A percentile compares a stretch with the other conserved stretches of the same genome.
Evolutionary conservation across 2,888 invertebrate species (phyloP).

Genomic region (Spatulosminthurus flaviceps): DNA sequence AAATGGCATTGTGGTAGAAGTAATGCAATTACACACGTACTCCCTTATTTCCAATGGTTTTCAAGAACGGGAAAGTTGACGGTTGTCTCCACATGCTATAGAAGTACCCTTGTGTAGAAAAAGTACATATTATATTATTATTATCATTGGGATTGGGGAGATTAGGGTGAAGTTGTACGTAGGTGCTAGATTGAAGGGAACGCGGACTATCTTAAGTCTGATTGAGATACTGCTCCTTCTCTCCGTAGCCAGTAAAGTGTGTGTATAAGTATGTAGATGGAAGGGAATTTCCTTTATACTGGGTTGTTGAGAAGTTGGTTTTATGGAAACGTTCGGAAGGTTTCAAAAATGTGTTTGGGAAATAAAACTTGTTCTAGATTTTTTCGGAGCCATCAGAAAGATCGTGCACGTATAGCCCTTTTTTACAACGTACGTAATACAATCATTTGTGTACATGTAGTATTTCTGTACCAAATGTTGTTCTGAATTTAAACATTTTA

Average conservation of each 20-base stretch:
- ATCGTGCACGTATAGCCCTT: not conserved
- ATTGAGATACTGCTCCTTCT: conserved; percentile 33
- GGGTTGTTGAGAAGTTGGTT: conserved; percentile 25
- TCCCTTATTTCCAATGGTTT: conserved; percentile 34
- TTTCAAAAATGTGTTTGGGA: conserved; percentile 44
- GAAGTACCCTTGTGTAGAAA: not conserved
- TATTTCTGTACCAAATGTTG: too few relatives aligned
- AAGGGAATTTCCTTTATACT: conserved; percentile 32
- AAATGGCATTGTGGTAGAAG: conserved; percentile 30
- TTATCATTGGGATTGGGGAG: conserved; percentile 27
- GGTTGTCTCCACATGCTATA: not conserved
- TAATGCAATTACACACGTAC: conserved; percentile 43
- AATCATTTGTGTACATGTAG: not conserved
- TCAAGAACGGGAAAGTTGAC: conserved; percentile 33
- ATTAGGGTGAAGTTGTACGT: conserved; percentile 9
- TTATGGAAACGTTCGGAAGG: conserved; percentile 47
- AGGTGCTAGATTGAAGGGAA: conserved; percentile 31
- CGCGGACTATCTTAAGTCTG: conserved; percentile 9
- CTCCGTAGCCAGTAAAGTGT: not conserved
- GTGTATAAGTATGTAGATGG: conserved; percentile 1
- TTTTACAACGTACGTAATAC: not conserved
- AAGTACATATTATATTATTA: not conserved
- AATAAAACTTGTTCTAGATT: conserved; percentile 47
- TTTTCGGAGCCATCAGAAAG: conserved; percentile 21
- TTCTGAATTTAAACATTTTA: too few relatives aligned